Base-by-base conservation (phyloP, 2,113 vertebrate genomes). In the Nothocercus julius region DNA sequence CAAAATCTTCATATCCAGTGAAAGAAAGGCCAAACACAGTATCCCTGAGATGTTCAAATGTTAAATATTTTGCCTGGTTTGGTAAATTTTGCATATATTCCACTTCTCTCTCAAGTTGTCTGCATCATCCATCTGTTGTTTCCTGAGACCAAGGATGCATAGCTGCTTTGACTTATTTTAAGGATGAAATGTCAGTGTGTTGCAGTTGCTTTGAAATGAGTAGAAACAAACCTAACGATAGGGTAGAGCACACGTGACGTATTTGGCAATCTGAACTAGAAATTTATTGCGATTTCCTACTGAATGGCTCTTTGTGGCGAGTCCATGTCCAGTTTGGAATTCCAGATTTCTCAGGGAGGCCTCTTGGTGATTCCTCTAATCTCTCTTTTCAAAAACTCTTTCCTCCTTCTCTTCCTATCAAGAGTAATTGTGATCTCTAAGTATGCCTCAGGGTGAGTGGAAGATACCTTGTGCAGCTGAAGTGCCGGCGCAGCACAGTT, bases 111-210 rank as follows among this genome's bases (percentile, higher is more conserved):
- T 75, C 15, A 27, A 44, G 2, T 28, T 38, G 18, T 56, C 49
- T 64, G 1, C 13, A 4, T 20, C 0, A 0, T 28, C 19, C 3
- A 40, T 24, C 42, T 67, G 15, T 45, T 80, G 6, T 16, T 63
- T 34, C n/a, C 42, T 64, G 69, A 34, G 27, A 11, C 25, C n/a
- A 45, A 40, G 5, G 15, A 7, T 3, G 9, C 0, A 0, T 3
- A 4, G 12, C 9, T 18, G 16, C 3, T 86, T 66, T 70, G 22
- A 54, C 27, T 69, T 34, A 36, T 78, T 40, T 40, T 5, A 45
- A 58, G 12, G 9, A 34, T n/a, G 28, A n/a, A 49, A 13, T 16
- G 15, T 40, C 21, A 13, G 38, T 27, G 11, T 13, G 3, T 28
- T 15, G 27, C 30, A 9, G 17, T 78, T 68, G 70, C 7, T 53